Evolutionary conservation across 2,888 invertebrate genomes (phyloP).

Genomic region (Eucriotettix oculatus): DNA sequence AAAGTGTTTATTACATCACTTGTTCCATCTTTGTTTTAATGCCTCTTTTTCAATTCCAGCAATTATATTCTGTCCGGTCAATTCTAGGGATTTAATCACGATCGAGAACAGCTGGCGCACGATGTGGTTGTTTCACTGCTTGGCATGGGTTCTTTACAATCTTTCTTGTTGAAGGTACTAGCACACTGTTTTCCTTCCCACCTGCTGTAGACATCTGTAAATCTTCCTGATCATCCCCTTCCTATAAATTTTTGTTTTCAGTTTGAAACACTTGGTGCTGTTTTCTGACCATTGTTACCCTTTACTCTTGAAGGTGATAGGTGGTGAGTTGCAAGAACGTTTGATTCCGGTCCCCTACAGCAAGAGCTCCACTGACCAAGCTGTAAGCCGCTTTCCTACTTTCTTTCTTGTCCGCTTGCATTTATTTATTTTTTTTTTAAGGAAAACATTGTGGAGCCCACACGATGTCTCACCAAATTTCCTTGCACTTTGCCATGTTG

Average conservation of each 20-base stretch:
- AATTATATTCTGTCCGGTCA: slow-evolving; percentile 13
- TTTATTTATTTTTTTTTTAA: slow-evolving; percentile 3
- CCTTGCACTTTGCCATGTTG: background rate
- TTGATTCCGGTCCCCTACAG: slow-evolving; percentile 99
- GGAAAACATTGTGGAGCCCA: slow-evolving; percentile 11
- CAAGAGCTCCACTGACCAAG: slow-evolving; percentile 99
- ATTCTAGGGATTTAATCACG: slow-evolving; percentile 13
- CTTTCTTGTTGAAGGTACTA: slow-evolving; percentile 12
- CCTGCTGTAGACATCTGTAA: slow-evolving; percentile 14
- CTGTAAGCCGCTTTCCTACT: slow-evolving; percentile 80
- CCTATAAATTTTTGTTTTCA: slow-evolving; percentile 3
- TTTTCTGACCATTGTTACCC: slow-evolving; percentile 44
- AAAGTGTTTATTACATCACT: slow-evolving; percentile 14
- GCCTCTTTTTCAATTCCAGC: slow-evolving; percentile 16
- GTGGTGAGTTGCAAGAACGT: slow-evolving; percentile 99
- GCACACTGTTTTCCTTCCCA: slow-evolving; percentile 12
- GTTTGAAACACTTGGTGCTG: slow-evolving; percentile 15
- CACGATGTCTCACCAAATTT: slow-evolving; percentile 6
- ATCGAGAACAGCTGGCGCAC: slow-evolving; percentile 10
- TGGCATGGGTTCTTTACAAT: slow-evolving; percentile 14
- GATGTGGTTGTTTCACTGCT: slow-evolving; percentile 14
- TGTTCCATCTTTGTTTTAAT: slow-evolving; percentile 15
- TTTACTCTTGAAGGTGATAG: slow-evolving; percentile 98
- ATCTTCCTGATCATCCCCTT: slow-evolving; percentile 5
- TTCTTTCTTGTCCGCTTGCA: slow-evolving; percentile 31